Evolutionary conservation across 2,113 vertebrate genomes (phyloP).

Genomic region (Megalops atlanticus): DNA sequence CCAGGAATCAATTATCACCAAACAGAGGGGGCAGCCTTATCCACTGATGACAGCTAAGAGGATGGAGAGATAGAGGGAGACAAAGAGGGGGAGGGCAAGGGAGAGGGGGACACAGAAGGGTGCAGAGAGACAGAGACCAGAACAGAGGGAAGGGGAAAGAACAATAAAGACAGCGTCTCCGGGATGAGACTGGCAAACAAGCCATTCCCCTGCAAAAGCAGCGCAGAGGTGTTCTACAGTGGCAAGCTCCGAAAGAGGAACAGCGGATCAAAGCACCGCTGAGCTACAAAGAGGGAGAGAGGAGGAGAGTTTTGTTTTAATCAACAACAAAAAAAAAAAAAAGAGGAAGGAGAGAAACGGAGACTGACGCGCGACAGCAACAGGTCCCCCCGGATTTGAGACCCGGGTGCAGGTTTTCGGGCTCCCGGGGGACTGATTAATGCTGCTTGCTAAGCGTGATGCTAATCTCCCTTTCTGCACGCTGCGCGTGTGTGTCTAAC

Average conservation of each 20-base stretch:
- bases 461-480: too few relatives aligned
- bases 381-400: slow-evolving; percentile 62
- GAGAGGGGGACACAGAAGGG: slow-evolving; percentile 4
- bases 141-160: slow-evolving; percentile 19
- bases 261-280: slow-evolving; percentile 5
- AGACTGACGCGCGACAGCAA: slow-evolving; percentile 48
- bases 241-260: neutral
- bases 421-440: slow-evolving; percentile 44
- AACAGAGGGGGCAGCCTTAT: too few relatives aligned
- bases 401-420: slow-evolving; percentile 55
- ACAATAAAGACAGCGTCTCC: slow-evolving; percentile 12
- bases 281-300: slow-evolving; percentile 5
- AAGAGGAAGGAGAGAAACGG: neutral
- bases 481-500: neutral
- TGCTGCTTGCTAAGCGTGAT: too few relatives aligned
- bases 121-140: too few relatives aligned
- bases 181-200: neutral
- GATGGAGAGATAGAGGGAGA: neutral
- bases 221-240: neutral
- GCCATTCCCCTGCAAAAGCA: neutral
- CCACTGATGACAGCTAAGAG: too few relatives aligned
- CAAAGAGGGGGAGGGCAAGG: neutral
- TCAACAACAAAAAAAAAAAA: slow-evolving; percentile 47
- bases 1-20: too few relatives aligned
- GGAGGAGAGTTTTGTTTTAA: slow-evolving; percentile 42